A percentile compares a stretch with the other conserved stretches of the same genome.
These are phyloP conservation scores for Dynastes maya DNA, from an alignment of 2,888 invertebrate genomes.

Conservation along the genomic window DNA sequence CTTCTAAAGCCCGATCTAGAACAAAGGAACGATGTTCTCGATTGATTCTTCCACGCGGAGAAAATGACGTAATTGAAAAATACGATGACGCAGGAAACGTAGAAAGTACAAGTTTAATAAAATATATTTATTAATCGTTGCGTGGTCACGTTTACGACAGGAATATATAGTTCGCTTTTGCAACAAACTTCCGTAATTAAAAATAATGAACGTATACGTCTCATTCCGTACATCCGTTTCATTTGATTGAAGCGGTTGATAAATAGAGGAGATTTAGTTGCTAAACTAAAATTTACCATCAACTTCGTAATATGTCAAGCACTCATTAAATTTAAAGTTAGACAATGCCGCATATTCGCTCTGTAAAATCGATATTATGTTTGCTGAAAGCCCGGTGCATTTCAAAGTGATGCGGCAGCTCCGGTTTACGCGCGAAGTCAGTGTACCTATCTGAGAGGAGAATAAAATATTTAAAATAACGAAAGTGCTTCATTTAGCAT, in stretches of 20 bases:
- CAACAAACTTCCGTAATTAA: conserved; percentile 28
- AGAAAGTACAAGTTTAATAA: neutral
- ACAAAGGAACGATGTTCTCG: conserved; percentile 2
- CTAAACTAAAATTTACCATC: conserved; percentile 30
- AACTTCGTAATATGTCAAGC: conserved; percentile 37
- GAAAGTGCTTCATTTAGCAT: conserved; percentile 29
- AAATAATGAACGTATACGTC: conserved; percentile 12
- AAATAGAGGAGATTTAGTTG: conserved; percentile 15
- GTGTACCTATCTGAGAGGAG: conserved; percentile 14
- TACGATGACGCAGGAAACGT: neutral
- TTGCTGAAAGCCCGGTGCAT: conserved; percentile 30
- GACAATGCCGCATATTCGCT: conserved; percentile 39
- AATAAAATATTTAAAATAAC: conserved; percentile 41
- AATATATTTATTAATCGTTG: conserved; percentile 6
- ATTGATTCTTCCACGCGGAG: conserved; percentile 16
- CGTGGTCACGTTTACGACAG: neutral
- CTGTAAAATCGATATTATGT: conserved; percentile 38
- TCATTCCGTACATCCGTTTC: conserved; percentile 1
- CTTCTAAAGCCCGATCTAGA: neutral
- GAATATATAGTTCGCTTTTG: neutral
- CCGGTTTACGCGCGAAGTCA: conserved; percentile 29
- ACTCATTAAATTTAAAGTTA: conserved; percentile 41
- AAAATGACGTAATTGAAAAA: conserved; percentile 2
- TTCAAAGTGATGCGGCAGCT: conserved; percentile 35
- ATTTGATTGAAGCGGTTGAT: neutral